phyloP scores from a whole-genome alignment of 1,140 invertebrate genomes.

The Dinoponera quadriceps region DNA sequence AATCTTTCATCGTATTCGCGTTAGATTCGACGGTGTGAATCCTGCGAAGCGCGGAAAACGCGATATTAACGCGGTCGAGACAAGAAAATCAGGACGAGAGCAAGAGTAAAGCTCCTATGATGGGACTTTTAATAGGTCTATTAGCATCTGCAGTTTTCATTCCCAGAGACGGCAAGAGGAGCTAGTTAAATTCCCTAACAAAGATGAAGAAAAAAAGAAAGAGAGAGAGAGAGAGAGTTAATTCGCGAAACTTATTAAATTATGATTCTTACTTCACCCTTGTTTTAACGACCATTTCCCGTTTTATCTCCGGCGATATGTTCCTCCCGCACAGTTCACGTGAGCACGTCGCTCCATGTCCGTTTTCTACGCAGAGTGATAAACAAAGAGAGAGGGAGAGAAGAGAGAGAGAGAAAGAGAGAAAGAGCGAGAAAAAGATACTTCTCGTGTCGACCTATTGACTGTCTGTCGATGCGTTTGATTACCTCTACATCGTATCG shows the following conservation, averaged over 20 bases:
- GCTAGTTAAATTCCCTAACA: conserved; percentile 40
- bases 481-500: conserved; percentile 36
- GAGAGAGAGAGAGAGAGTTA: conserved; percentile 4
- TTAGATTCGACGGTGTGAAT: too few relatives aligned
- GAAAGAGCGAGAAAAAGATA: background rate
- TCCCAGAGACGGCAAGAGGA: conserved; percentile 28
- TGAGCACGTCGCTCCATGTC: background rate
- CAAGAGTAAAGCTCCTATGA: conserved; percentile 12
- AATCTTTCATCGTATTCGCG: too few relatives aligned
- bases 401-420: background rate
- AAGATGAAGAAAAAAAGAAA: background rate
- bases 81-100: conserved; percentile 12
- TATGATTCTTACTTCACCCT: conserved; percentile 44
- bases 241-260: conserved; percentile 51
- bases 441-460: conserved; percentile 14
- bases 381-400: background rate
- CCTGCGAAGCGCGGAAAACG: background rate
- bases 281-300: conserved; percentile 16
- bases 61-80: conserved; percentile 5
- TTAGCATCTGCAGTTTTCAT: conserved; percentile 52
- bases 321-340: conserved; percentile 27
- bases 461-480: background rate
- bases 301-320: conserved; percentile 25
- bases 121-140: conserved; percentile 50
- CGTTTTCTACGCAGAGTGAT: background rate